These are phyloP conservation scores for Rhingia campestris DNA, from an alignment of 2,888 invertebrate species.

Conservation along the genomic window DNA sequence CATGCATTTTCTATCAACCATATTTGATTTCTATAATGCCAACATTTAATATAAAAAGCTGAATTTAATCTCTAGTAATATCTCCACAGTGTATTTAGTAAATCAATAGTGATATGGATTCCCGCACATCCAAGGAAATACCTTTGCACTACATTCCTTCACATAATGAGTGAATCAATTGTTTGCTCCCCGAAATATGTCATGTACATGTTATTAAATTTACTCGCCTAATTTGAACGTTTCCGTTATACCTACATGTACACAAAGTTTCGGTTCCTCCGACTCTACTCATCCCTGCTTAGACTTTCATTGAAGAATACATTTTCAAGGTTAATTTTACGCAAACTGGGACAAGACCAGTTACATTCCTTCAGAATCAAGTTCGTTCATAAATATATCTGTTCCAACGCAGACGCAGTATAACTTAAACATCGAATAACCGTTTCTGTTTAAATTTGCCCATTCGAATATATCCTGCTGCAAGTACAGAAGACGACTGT, in stretches of 20 bases:
- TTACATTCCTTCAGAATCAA: not conserved
- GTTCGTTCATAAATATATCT: slow-evolving; percentile 3
- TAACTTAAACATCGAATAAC: slow-evolving; percentile 28
- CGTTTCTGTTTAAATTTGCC: not conserved
- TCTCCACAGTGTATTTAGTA: no score
- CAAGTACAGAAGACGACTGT: slow-evolving; percentile 21
- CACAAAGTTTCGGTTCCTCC: not conserved
- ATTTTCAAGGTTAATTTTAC: slow-evolving; percentile 66
- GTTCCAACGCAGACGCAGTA: slow-evolving; percentile 43
- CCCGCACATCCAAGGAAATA: no score
- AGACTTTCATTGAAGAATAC: slow-evolving; percentile 55
- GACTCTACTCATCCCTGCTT: not conserved
- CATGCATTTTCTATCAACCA: no score
- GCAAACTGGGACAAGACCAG: slow-evolving; percentile 20
- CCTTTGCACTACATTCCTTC: no score
- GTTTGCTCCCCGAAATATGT: no score
- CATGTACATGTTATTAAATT: no score
- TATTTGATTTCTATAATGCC: no score
- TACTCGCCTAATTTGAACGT: not conserved
- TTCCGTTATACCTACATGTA: not conserved
- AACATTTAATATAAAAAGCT: no score
- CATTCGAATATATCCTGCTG: slow-evolving; percentile 30
- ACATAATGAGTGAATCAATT: no score
- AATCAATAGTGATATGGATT: no score
- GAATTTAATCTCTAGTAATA: no score